Conservation (phyloP, 1,140 invertebrate species). For the Scaptomyza graminum region DNA sequence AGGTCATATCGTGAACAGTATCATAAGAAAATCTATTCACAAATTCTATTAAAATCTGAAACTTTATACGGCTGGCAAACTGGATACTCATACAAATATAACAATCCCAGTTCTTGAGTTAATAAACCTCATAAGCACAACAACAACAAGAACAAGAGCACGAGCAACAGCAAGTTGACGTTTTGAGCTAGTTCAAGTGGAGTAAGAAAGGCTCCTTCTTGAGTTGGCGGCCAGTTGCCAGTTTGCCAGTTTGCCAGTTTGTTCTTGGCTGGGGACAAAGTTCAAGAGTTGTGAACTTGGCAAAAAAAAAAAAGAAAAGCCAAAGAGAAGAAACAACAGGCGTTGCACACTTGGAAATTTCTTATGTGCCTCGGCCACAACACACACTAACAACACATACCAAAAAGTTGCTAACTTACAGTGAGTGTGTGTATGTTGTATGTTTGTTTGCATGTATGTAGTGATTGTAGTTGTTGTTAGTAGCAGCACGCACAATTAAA, state of each 20-base stretch:
- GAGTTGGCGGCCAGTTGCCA: constrained; percentile 10
- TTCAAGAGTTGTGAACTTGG: constrained; percentile 60
- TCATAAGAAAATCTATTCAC: no score
- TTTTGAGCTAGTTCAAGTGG: constrained; percentile 34
- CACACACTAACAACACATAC: constrained; percentile 14
- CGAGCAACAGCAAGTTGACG: constrained; percentile 27
- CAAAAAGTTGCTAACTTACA: constrained; percentile 20
- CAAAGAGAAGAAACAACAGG: constrained; percentile 7
- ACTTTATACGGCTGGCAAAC: no score
- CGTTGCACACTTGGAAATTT: constrained; percentile 67
- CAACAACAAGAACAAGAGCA: background rate
- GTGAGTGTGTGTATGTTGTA: constrained; percentile 42
- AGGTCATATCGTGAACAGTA: no score
- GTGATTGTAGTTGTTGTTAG: constrained; percentile 10
- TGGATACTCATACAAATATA: background rate
- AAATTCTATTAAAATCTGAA: no score
- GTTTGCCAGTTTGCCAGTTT: constrained; percentile 43
- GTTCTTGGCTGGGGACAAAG: constrained; percentile 38
- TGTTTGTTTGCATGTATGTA: constrained; percentile 47
- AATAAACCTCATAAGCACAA: constrained; percentile 8
- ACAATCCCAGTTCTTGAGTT: background rate
- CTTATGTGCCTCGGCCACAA: constrained; percentile 50
- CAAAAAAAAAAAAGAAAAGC: constrained; percentile 13
- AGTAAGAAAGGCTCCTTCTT: constrained; percentile 6
- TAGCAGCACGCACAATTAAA: constrained; percentile 75